These are phyloP conservation scores for Vanessa cardui DNA, from an alignment of 2,888 invertebrate species.

Conservation along the genomic window DNA sequence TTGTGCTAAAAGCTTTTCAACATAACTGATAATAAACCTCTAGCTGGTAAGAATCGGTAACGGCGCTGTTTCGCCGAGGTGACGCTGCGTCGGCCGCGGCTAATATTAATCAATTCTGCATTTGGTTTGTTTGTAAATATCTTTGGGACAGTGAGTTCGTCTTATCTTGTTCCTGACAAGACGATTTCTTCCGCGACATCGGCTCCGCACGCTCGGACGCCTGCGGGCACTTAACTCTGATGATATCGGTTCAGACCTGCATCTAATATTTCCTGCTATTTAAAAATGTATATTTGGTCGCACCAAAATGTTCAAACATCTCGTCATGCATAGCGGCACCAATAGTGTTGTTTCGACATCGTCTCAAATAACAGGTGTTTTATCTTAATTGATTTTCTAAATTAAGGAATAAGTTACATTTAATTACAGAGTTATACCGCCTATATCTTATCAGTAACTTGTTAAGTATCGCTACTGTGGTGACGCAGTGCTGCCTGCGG, in stretches of 20 bases:
- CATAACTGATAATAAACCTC: neutral
- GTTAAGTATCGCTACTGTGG: neutral
- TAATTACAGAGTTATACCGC: neutral
- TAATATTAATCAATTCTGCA: constrained; percentile 1
- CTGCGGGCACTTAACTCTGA: constrained; percentile 15
- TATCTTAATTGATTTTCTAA: neutral
- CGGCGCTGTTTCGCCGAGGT: neutral
- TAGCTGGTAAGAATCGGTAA: neutral
- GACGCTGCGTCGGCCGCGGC: neutral
- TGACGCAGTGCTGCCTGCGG: too few species aligned
- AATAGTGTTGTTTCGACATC: constrained; percentile 2
- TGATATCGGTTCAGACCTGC: constrained; percentile 15
- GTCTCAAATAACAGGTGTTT: neutral
- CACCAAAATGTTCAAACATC: neutral
- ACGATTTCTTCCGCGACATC: constrained; percentile 23
- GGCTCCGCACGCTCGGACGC: constrained; percentile 22
- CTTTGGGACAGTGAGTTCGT: constrained; percentile 17
- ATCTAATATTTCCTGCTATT: constrained; percentile 13
- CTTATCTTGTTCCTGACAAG: constrained; percentile 15
- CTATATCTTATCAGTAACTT: neutral
- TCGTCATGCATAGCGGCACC: neutral
- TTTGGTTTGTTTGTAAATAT: constrained; percentile 5
- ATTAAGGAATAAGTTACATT: neutral
- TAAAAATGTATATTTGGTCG: constrained; percentile 1
- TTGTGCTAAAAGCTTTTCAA: constrained; percentile 6